phyloP scores from a whole-genome alignment of 2,797 vertebrate species.

The Fratercula arctica region DNA sequence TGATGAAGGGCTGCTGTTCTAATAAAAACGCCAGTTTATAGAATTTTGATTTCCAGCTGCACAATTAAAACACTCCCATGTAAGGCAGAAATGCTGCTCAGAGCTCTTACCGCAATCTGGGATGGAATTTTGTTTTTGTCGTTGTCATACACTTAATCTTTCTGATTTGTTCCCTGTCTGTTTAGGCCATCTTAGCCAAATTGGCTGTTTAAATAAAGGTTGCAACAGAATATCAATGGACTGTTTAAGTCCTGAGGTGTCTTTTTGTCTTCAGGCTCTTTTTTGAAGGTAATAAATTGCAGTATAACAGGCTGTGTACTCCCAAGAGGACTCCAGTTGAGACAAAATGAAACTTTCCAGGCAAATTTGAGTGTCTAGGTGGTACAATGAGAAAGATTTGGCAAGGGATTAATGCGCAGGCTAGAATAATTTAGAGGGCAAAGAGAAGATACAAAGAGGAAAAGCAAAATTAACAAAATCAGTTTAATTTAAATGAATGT shows the following conservation, averaged over 20 bases:
- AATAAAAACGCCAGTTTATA: neutral
- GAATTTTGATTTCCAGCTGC: constrained; percentile 34
- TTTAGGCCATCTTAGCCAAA: constrained; percentile 24
- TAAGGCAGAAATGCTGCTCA: neutral
- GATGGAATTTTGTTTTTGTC: neutral
- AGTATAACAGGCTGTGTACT: neutral
- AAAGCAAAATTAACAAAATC: neutral
- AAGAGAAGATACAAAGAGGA: neutral
- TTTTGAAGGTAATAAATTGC: neutral
- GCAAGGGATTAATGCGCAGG: neutral
- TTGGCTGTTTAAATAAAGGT: neutral
- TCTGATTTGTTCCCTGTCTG: constrained; percentile 13
- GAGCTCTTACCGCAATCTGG: neutral
- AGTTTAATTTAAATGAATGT: neutral
- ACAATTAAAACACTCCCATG: constrained; percentile 4
- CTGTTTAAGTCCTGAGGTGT: neutral
- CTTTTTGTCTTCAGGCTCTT: constrained; percentile 10
- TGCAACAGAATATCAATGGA: neutral
- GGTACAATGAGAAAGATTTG: neutral
- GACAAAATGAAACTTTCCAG: neutral
- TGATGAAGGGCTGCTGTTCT: constrained; percentile 7
- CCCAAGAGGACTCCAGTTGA: neutral
- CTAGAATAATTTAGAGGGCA: neutral
- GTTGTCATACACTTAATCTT: neutral
- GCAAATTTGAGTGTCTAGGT: neutral